These are phyloP conservation scores for Sebastes hubbsi DNA, from an alignment of 2,797 vertebrate species.

Conservation along the genomic window DNA sequence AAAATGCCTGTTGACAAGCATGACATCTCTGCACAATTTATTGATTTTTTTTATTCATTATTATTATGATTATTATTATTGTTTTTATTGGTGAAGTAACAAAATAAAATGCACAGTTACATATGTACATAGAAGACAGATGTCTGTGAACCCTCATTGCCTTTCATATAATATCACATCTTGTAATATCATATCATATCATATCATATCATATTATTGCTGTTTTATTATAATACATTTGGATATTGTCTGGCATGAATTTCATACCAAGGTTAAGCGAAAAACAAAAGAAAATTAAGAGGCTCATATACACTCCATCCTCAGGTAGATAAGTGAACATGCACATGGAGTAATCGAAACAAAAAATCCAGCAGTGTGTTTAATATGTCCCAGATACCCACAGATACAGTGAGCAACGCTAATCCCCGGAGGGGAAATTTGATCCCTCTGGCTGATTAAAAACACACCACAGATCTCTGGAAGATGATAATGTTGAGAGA, in stretches of 20 bases:
- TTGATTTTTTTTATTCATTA: no score
- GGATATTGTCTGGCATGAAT: background rate
- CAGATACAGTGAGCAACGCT: background rate
- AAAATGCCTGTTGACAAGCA: background rate
- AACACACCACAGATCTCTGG: background rate
- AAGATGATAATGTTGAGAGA: background rate
- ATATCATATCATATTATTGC: no score
- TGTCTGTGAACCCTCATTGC: no score
- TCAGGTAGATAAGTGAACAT: background rate
- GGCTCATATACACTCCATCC: background rate
- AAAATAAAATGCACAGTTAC: no score
- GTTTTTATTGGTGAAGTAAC: no score
- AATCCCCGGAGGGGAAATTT: constrained; percentile 42
- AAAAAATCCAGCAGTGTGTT: background rate
- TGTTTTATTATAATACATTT: background rate
- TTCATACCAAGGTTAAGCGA: background rate
- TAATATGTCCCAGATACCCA: background rate
- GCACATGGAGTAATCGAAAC: background rate
- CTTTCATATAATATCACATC: no score
- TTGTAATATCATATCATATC: no score
- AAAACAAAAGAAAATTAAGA: background rate
- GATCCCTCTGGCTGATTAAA: constrained; percentile 40
- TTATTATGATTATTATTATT: no score
- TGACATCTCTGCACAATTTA: background rate
- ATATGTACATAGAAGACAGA: no score